These are phyloP conservation scores for Conger conger DNA, from an alignment of 2,113 vertebrate genomes.

Conservation along the genomic window DNA sequence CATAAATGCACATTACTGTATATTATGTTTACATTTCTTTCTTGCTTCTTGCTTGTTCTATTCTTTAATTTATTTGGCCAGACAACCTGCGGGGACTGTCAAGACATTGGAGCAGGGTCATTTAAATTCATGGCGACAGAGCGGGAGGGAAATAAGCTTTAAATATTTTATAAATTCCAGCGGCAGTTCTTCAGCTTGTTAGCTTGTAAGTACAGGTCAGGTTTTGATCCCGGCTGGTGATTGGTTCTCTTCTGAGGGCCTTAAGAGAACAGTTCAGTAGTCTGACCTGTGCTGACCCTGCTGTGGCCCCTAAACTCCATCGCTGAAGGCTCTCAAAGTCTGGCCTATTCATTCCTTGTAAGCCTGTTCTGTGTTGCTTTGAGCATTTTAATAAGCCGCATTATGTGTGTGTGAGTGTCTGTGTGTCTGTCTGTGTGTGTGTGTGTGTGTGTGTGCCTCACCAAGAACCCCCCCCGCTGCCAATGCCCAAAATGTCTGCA, in stretches of 20 bases:
- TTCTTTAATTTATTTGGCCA: neutral
- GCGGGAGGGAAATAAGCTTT: neutral
- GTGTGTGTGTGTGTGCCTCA: no score
- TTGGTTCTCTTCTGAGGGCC: neutral
- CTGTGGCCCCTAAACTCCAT: no score
- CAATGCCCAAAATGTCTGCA: no score
- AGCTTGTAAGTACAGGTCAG: neutral
- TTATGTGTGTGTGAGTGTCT: no score
- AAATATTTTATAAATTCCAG: neutral
- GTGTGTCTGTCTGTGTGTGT: no score
- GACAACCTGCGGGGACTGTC: neutral
- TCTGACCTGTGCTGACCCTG: neutral
- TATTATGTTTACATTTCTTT: neutral
- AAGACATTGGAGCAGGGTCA: neutral
- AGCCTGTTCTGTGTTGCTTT: no score
- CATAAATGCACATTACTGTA: neutral
- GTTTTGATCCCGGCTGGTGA: neutral
- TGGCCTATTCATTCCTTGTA: no score
- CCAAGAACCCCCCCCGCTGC: neutral
- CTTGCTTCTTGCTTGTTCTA: neutral
- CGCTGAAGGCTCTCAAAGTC: no score
- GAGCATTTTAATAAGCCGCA: no score
- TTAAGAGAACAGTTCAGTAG: neutral
- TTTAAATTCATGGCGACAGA: neutral
- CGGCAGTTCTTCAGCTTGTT: neutral